These are phyloP conservation scores for Athrips mouffetella DNA, from an alignment of 2,888 invertebrate species.

Conservation along the genomic window DNA sequence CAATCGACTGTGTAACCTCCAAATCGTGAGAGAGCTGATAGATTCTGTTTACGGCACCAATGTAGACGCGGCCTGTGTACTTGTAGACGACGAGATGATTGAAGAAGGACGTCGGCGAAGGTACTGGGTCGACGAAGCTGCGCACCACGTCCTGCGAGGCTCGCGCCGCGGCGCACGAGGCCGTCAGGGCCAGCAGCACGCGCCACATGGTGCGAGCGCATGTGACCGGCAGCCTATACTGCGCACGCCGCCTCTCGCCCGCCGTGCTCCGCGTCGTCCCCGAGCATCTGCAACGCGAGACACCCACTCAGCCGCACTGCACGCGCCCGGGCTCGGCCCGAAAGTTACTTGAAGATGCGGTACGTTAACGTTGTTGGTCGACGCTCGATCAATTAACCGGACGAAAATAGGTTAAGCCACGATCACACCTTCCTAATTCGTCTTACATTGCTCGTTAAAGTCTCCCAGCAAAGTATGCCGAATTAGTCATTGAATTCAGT, in stretches of 20 bases:
- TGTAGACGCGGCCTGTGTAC: slow-evolving; percentile 90
- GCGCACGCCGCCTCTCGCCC: slow-evolving; percentile 59
- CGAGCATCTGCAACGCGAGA: slow-evolving; percentile 75
- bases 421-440: too few species aligned
- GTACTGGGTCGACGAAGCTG: slow-evolving; percentile 81
- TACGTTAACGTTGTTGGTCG: slow-evolving; percentile 16
- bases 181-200: slow-evolving; percentile 78
- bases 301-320: slow-evolving; percentile 68
- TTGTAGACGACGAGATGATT: slow-evolving; percentile 95
- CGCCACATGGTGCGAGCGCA: slow-evolving; percentile 76
- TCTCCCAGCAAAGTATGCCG: too few species aligned
- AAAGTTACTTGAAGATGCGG: slow-evolving; percentile 15
- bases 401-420: slow-evolving; percentile 72
- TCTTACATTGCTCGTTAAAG: too few species aligned
- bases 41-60: slow-evolving; percentile 94
- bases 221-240: slow-evolving; percentile 70
- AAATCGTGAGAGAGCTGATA: slow-evolving; percentile 95
- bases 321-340: slow-evolving; percentile 48
- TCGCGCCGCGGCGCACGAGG: slow-evolving; percentile 75
- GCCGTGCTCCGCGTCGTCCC: slow-evolving; percentile 55
- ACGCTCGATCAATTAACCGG: slow-evolving; percentile 23
- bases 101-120: slow-evolving; percentile 83
- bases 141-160: slow-evolving; percentile 82
- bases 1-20: slow-evolving; percentile 85
- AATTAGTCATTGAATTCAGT: too few species aligned